phyloP scores from a whole-genome alignment of 2,888 invertebrate species.

The Chironomus tentans region DNA sequence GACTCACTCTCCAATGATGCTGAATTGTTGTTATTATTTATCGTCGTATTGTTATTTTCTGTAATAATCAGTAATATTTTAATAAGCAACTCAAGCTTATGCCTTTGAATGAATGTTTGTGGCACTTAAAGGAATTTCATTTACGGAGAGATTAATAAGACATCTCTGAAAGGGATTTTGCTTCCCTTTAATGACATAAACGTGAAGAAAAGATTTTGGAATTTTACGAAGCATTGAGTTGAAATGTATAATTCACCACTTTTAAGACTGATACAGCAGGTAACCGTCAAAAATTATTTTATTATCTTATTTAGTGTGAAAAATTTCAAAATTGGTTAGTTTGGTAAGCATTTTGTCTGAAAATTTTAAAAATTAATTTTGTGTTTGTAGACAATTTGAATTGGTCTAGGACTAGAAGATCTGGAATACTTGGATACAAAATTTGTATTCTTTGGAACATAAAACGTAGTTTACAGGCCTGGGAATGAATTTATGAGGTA shows the following conservation, averaged over 20 bases:
- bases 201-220: background rate
- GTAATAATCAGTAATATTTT: background rate
- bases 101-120: background rate
- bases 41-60: slow-evolving; percentile 27
- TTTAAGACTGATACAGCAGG: background rate
- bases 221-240: background rate
- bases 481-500: too few relatives aligned
- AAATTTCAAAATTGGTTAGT: too few relatives aligned
- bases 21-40: slow-evolving; percentile 21
- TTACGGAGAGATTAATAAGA: background rate
- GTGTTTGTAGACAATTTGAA: too few relatives aligned
- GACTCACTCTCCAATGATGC: slow-evolving; percentile 27
- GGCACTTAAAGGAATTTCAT: background rate
- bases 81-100: background rate
- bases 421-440: too few relatives aligned
- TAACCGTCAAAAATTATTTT: background rate
- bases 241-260: background rate
- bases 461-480: too few relatives aligned
- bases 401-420: too few relatives aligned
- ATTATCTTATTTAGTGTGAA: too few relatives aligned
- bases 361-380: too few relatives aligned
- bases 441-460: too few relatives aligned
- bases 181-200: background rate
- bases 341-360: too few relatives aligned
- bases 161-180: background rate